Base-by-base conservation (phyloP, 2,797 vertebrate species). In the Neomorphus geoffroyi region DNA sequence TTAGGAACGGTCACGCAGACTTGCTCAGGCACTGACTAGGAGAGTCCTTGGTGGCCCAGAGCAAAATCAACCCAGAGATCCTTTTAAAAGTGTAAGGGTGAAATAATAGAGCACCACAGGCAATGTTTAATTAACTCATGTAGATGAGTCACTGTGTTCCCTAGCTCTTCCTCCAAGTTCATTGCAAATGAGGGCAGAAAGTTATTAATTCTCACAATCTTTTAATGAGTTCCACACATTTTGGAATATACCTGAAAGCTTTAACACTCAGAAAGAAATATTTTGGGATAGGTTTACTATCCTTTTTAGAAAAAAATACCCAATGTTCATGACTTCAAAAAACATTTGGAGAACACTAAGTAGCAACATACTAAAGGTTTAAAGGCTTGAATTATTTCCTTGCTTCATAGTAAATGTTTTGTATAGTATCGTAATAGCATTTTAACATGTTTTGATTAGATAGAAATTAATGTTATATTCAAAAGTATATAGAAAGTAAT, bases 101-200 rank as follows among this genome's bases (percentile, higher is more conserved):
- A 95, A 89, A 91, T 82, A 95, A 89, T 46, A 74, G 69, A 92
- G 23, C 53, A 80, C 89, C 74, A 70, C 67, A 82, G 89, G 87
- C 94, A 93, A 50, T 14, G 32, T 87, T 94, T 96, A 96, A 96
- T 94, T 95, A 95, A 93, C 56, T 93, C 3, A 3, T 73, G 51
- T 28, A 83, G 67, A 93, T 93, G 56, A 93, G n/a, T 93, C 81
- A 77, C 39, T 51, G 23, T 66, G 72, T 6, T 94, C 26, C 48
- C 30, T 32, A 33, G 48, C 26, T 80, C 45, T 48, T 83, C 64
- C 70, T 67, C 56, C 45, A 56, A 3, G 2, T 51, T 62, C 39
- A 21, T 56, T 82, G 53, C 26, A 87, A 95, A 87, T 0, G 1
- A 85, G 71, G 33, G 41, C 60, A 92, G 35, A 85, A 96, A 70